Evolutionary conservation across 53 echinoderm and acorn worm species (phyloP).

Genomic region (Echinarachnius parma): DNA sequence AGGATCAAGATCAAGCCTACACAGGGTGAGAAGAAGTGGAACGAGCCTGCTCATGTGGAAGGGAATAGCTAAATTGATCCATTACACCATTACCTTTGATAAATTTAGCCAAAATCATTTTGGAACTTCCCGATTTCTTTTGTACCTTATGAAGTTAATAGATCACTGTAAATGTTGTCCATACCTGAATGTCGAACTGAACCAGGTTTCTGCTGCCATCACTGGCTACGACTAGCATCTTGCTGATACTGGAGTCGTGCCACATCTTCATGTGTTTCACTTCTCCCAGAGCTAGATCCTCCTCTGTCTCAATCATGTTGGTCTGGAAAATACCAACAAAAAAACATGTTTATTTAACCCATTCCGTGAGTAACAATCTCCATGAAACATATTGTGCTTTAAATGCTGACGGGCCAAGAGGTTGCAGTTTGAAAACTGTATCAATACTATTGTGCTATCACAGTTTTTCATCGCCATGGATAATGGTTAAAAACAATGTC

Average conservation of each 20-base stretch:
- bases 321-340: constrained; percentile 3
- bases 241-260: neutral
- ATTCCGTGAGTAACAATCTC: neutral
- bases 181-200: constrained; percentile 22
- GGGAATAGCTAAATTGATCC: no score
- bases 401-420: neutral
- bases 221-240: constrained; percentile 32
- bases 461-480: no score
- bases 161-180: neutral
- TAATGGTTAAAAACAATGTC: no score
- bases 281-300: constrained; percentile 11
- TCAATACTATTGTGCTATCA: no score
- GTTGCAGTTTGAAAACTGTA: no score
- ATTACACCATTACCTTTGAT: no score
- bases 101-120: no score
- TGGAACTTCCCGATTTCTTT: no score
- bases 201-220: constrained; percentile 35
- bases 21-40: no score
- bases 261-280: constrained; percentile 11
- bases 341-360: neutral
- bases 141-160: no score
- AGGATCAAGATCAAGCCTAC: no score
- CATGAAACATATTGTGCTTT: neutral
- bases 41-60: no score
- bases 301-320: constrained; percentile 35